Percentiles rank a stretch among this genome's conserved stretches.
These are phyloP conservation scores for Melanotaenia boesemani DNA, from an alignment of 2,797 vertebrate genomes.

Conservation along the genomic window DNA sequence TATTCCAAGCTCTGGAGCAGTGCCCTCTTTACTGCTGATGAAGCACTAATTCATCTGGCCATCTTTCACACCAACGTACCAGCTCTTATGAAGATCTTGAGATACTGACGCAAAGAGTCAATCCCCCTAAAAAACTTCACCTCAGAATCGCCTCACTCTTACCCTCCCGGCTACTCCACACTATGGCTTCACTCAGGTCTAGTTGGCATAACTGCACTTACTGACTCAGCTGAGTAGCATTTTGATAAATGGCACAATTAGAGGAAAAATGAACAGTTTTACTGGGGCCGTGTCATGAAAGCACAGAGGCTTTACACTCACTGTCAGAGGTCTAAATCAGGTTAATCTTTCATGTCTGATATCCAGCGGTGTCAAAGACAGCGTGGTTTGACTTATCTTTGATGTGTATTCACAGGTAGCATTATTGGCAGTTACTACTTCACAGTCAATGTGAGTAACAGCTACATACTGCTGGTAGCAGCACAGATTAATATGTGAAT, in stretches of 20 bases:
- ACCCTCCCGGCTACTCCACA: not conserved
- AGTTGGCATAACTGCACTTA: conserved; percentile 85
- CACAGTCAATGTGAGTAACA: conserved; percentile 68
- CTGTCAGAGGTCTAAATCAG: conserved; percentile 58
- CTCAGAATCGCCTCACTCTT: not conserved
- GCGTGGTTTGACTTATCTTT: conserved; percentile 64
- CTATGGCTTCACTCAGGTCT: conserved; percentile 60
- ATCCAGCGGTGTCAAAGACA: conserved; percentile 43
- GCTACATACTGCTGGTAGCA: not conserved
- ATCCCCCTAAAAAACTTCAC: too few species aligned
- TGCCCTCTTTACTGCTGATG: too few species aligned
- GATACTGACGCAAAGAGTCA: too few species aligned
- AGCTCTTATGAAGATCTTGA: too few species aligned
- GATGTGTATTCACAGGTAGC: conserved; percentile 63
- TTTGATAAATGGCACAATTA: conserved; percentile 97
- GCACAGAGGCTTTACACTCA: conserved; percentile 54
- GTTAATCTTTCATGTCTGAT: conserved; percentile 86
- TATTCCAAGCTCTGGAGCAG: too few species aligned
- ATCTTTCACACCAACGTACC: too few species aligned
- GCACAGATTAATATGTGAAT: conserved; percentile 35
- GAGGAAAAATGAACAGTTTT: conserved; percentile 93
- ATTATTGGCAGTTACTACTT: conserved; percentile 72
- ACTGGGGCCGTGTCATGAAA: conserved; percentile 86
- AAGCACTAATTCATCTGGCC: too few species aligned
- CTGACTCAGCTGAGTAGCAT: conserved; percentile 86